phyloP scores from a whole-genome alignment of 2,113 vertebrate genomes.

The Ailuropoda melanoleuca region DNA sequence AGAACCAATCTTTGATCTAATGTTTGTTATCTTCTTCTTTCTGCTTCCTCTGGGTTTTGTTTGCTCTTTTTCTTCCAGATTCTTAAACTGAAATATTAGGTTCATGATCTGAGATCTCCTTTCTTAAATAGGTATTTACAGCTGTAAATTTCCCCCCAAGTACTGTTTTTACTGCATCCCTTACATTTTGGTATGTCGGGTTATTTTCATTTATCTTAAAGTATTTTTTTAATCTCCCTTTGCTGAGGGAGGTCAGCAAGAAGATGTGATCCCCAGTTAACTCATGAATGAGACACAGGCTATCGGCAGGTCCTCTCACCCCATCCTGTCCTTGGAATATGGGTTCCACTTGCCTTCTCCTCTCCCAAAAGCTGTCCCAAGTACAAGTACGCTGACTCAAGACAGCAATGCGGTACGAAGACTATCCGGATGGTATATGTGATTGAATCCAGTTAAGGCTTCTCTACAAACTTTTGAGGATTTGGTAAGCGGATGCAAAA shows the following conservation, averaged over 20 bases:
- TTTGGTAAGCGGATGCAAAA: not conserved
- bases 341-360: not conserved
- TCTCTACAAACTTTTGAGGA: not conserved
- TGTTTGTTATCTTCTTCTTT: not conserved
- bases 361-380: not conserved
- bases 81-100: not conserved
- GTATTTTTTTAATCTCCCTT: not conserved
- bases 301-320: not conserved
- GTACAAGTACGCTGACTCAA: not conserved
- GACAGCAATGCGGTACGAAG: not conserved
- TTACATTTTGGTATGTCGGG: not conserved
- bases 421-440: not conserved
- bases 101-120: not conserved
- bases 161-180: not conserved
- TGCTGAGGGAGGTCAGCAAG: not conserved
- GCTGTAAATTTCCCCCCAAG: not conserved
- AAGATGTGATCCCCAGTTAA: not conserved
- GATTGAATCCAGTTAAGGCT: not conserved
- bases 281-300: not conserved
- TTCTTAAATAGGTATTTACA: not conserved
- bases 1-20: not conserved
- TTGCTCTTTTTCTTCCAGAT: not conserved
- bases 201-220: not conserved
- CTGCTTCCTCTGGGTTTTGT: not conserved
- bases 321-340: not conserved